Base-by-base conservation (phyloP, 2,797 vertebrate genomes). In the Emydoidea blandingii region DNA sequence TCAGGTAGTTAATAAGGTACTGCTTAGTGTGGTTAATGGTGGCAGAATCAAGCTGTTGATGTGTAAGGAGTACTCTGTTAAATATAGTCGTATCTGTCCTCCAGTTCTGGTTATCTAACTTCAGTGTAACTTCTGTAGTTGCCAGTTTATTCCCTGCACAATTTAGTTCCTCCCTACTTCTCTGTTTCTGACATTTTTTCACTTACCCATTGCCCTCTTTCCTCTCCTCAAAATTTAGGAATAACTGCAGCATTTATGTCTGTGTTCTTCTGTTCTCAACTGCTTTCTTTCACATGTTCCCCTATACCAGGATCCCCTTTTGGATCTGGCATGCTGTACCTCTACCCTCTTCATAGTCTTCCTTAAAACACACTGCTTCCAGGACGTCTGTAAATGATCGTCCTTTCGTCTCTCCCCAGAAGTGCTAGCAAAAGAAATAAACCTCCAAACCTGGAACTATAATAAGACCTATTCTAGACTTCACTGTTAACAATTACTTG, bases 341-440 rank as follows among this genome's bases (percentile, higher is more conserved):
- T 37, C 62, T n/a, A 65, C 16, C 4, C 62, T n/a, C n/a, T 47
- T 47, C 44, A 81, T 3, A 37, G 89, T 85, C 94, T 56, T 88
- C 19, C 52, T 87, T 83, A 85, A 11, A 92, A 16, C 5, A 59
- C 25, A 37, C 16, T 68, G 19, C 34, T 68, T 68, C 19, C n/a
- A 37, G n/a, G 65, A 37, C 27, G 1, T 29, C 21, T 76, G 25
- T 53, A 79, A 79, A 56, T 25, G 0, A 47, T 56, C 0, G 1
- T 47, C 11, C 6, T 9, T 79, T 87, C 79, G 10, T 90, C 8
- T 85, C 29, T 80, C 15, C 90, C 11, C 56, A 92, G 72, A 93
- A 95, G 79, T 2, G 94, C 25, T 9, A 92, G 31, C 37, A 90
- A 91, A 94, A 90, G 78, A 76, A 94, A 88, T 52, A 78, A 93